Percentiles rank a stretch among this genome's conserved stretches.
phyloP scores from a whole-genome alignment of 30 jellyfish, hydroid and myxozoan species.

The Rhopilema esculentum region DNA sequence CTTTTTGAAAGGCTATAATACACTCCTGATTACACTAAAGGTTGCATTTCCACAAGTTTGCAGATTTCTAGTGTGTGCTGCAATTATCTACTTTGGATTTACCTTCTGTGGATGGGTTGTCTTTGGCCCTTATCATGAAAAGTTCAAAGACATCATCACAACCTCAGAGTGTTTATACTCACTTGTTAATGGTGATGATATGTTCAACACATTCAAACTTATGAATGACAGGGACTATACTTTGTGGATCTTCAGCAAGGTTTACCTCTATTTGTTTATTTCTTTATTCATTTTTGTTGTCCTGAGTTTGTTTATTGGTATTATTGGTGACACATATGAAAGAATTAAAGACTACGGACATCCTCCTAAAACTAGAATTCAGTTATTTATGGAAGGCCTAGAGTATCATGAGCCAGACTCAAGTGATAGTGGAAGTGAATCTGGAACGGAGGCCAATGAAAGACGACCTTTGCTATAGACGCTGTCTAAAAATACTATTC shows the following conservation, averaged over 20 bases:
- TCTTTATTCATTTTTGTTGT: constrained; percentile 92
- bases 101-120: constrained; percentile 97
- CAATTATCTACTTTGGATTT: constrained; percentile 86
- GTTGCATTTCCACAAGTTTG: constrained; percentile 89
- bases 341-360: constrained; percentile 97
- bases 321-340: constrained; percentile 92
- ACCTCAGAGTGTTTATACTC: constrained; percentile 97
- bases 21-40: constrained; percentile 85
- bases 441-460: not conserved
- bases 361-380: constrained; percentile 95
- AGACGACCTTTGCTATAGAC: not conserved
- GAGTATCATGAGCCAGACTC: constrained; percentile 74
- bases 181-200: constrained; percentile 97
- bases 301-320: constrained; percentile 90
- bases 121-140: constrained; percentile 95
- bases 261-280: constrained; percentile 82
- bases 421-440: constrained; percentile 30
- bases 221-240: constrained; percentile 72
- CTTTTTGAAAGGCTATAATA: constrained; percentile 81
- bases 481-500: too few species aligned
- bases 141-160: constrained; percentile 75
- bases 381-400: constrained; percentile 94
- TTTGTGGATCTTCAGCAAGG: constrained; percentile 87
- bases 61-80: constrained; percentile 88
- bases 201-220: constrained; percentile 88